Evolutionary conservation across 2,113 vertebrate species (phyloP).

Genomic region (Bucco capensis): DNA sequence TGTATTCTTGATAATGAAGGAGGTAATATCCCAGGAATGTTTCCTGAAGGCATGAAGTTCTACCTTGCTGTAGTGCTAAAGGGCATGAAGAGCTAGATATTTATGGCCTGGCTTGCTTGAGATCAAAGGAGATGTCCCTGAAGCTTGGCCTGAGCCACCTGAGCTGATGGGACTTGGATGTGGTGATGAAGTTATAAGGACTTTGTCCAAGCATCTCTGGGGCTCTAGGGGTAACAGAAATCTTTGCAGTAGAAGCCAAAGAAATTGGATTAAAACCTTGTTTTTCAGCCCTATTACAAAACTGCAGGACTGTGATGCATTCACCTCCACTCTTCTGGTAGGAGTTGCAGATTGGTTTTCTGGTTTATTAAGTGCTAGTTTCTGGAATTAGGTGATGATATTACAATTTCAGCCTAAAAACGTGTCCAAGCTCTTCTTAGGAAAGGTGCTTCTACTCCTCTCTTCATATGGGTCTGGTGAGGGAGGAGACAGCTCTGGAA

Average conservation of each 20-base stretch:
- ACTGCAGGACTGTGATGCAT: not conserved
- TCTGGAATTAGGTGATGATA: not conserved
- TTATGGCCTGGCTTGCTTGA: not conserved
- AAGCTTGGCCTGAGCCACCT: not conserved
- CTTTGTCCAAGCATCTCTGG: not conserved
- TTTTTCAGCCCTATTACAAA: not conserved
- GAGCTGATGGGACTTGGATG: not conserved
- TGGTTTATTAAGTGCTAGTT: not conserved
- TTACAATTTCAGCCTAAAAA: not conserved
- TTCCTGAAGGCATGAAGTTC: not conserved
- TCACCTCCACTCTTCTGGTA: not conserved
- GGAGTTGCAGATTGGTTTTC: rapidly evolving
- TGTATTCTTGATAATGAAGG: not conserved
- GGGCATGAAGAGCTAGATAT: not conserved
- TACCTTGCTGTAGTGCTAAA: not conserved
- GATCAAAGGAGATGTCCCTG: not conserved
- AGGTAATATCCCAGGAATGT: not conserved
- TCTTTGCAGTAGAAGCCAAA: not conserved
- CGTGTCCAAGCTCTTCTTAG: rapidly evolving
- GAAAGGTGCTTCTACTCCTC: not conserved
- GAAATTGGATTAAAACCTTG: not conserved
- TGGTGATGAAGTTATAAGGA: not conserved
- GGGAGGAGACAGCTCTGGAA: not conserved
- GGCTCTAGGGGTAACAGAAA: not conserved
- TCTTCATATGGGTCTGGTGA: not conserved